These are phyloP conservation scores for Alloscopus bannaensis DNA, from an alignment of 2,888 invertebrate species.

Conservation along the genomic window DNA sequence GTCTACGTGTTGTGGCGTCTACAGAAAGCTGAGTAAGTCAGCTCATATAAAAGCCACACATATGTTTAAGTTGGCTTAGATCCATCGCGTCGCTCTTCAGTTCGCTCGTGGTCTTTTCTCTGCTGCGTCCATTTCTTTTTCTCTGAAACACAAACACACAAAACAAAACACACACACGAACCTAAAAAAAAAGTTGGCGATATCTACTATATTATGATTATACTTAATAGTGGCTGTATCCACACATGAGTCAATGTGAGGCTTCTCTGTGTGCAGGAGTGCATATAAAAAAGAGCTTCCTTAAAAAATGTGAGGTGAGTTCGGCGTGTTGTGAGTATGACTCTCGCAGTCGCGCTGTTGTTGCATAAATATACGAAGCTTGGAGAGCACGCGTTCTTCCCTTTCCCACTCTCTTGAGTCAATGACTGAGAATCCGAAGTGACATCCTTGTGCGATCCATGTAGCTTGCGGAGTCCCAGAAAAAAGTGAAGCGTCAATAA, in stretches of 20 bases:
- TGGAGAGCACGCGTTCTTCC: too few species aligned
- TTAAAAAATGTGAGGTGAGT: too few species aligned
- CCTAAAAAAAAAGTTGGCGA: background rate
- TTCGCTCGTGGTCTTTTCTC: slow-evolving; percentile 24
- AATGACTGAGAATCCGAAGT: too few species aligned
- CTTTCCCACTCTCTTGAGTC: too few species aligned
- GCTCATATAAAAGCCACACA: too few species aligned
- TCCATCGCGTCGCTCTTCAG: slow-evolving; percentile 4
- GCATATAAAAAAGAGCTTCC: too few species aligned
- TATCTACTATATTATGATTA: background rate
- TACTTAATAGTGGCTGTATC: background rate
- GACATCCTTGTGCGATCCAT: too few species aligned
- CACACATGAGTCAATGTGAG: slow-evolving; percentile 1
- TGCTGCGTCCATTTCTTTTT: slow-evolving; percentile 16
- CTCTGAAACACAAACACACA: background rate
- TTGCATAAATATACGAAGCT: too few species aligned
- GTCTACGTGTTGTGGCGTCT: background rate
- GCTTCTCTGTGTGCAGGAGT: background rate
- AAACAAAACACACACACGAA: background rate
- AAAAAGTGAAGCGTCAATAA: too few species aligned
- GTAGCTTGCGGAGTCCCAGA: too few species aligned
- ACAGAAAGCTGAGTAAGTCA: background rate
- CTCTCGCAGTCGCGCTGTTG: too few species aligned
- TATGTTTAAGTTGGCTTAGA: slow-evolving; percentile 24
- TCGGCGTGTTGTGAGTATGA: too few species aligned